Evolutionary conservation across 1,140 invertebrate genomes (phyloP).

Genomic region (Lasioglossum albipes): DNA sequence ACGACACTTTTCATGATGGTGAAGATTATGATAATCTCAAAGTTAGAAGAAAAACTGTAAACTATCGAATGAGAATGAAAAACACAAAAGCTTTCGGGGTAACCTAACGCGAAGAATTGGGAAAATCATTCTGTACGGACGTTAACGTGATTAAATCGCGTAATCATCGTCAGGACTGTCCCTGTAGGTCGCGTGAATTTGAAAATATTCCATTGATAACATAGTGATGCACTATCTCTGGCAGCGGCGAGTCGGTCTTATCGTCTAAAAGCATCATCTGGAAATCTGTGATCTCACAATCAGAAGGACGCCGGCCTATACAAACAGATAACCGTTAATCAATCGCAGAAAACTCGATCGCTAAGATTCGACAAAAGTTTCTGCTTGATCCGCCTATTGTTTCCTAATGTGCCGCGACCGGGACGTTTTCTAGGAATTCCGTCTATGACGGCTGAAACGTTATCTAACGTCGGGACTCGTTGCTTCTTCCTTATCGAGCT

Average conservation of each 20-base stretch:
- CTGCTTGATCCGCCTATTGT: not conserved
- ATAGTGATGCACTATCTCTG: conserved; percentile 15
- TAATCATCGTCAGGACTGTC: not conserved
- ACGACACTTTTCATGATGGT: too few species aligned
- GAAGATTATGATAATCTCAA: too few species aligned
- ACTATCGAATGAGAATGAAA: too few species aligned
- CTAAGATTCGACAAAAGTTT: not conserved
- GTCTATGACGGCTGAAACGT: too few species aligned
- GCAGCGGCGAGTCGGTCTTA: not conserved
- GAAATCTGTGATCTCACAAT: conserved; percentile 33
- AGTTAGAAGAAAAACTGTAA: too few species aligned
- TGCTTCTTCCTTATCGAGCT: too few species aligned
- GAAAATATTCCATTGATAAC: conserved; percentile 44
- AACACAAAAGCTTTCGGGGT: too few species aligned
- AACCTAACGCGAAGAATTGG: too few species aligned
- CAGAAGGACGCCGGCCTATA: conserved; percentile 13
- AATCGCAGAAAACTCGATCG: conserved; percentile 12
- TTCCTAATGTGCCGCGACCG: too few species aligned
- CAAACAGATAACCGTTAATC: conserved; percentile 12
- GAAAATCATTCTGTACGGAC: not conserved
- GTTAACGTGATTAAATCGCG: not conserved
- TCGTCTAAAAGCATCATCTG: conserved; percentile 31
- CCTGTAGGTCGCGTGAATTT: conserved; percentile 36
- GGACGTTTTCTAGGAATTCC: not conserved
- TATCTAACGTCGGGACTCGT: too few species aligned